A percentile compares a stretch with the other conserved stretches of the same genome.
Evolutionary conservation across 2,888 invertebrate species (phyloP).

Genomic region (Spodoptera littoralis): DNA sequence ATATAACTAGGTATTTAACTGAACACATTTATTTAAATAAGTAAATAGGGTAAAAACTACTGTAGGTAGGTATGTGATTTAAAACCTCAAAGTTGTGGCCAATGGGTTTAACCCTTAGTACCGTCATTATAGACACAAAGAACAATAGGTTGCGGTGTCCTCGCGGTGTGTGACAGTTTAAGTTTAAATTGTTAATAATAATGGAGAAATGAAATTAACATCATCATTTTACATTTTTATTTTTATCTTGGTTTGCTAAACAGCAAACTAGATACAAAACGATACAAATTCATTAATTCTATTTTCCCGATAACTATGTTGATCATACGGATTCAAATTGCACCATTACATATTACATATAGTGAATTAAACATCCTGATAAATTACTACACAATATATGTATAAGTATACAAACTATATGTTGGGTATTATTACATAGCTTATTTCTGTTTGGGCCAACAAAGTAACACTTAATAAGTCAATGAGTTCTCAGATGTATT

Average conservation of each 20-base stretch:
- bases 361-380: conserved; percentile 42
- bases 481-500: no score
- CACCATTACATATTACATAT: conserved; percentile 49
- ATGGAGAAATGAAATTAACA: conserved; percentile 27
- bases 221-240: conserved; percentile 50
- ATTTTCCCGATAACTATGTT: conserved; percentile 57
- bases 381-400: conserved; percentile 13
- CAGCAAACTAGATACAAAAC: conserved; percentile 77
- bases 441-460: conserved; percentile 19
- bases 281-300: conserved; percentile 74
- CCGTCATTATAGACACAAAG: no score
- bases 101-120: not conserved
- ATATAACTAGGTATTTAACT: no score
- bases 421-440: conserved; percentile 5
- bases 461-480: not conserved
- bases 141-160: no score
- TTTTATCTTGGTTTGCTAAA: conserved; percentile 65
- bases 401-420: conserved; percentile 28
- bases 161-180: no score
- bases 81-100: not conserved
- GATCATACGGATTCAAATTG: conserved; percentile 52
- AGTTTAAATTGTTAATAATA: not conserved
- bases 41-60: no score
- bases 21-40: no score
- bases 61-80: no score